A percentile compares a stretch with the other conserved stretches of the same genome.
These are phyloP conservation scores for Tyrophagus putrescentiae DNA, from an alignment of 1,140 invertebrate species.

Conservation along the genomic window DNA sequence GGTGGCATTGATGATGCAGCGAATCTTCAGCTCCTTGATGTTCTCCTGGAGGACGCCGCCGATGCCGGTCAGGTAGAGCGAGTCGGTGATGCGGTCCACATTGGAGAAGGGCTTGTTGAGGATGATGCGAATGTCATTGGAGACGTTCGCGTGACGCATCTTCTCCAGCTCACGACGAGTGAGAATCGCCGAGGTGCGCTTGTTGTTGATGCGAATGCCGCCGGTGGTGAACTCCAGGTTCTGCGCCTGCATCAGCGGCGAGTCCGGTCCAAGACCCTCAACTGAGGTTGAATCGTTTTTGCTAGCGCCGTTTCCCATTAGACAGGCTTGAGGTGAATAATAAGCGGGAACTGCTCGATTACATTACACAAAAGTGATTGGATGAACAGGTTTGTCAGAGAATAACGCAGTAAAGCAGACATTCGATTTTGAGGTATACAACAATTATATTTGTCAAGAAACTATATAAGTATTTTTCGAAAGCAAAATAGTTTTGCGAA, in stretches of 20 bases:
- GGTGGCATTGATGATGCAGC: constrained; percentile 11
- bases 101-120: background rate
- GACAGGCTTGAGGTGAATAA: too few species aligned
- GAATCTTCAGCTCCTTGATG: background rate
- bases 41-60: constrained; percentile 18
- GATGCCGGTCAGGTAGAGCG: constrained; percentile 18
- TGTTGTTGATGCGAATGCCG: constrained; percentile 1
- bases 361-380: too few species aligned
- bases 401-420: too few species aligned
- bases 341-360: too few species aligned
- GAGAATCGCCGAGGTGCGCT: background rate
- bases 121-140: constrained; percentile 4
- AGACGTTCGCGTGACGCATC: background rate
- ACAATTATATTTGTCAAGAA: too few species aligned
- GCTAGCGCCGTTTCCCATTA: too few species aligned
- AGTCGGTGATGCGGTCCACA: constrained; percentile 18
- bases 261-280: too few species aligned
- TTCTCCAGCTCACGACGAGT: background rate
- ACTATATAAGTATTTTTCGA: too few species aligned
- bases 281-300: too few species aligned
- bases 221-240: background rate
- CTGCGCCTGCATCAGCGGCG: background rate
- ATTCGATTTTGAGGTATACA: too few species aligned
- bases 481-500: too few species aligned
- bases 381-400: too few species aligned